These are phyloP conservation scores for Calosoma granatense DNA, from an alignment of 1,140 invertebrate species.

Conservation along the genomic window DNA sequence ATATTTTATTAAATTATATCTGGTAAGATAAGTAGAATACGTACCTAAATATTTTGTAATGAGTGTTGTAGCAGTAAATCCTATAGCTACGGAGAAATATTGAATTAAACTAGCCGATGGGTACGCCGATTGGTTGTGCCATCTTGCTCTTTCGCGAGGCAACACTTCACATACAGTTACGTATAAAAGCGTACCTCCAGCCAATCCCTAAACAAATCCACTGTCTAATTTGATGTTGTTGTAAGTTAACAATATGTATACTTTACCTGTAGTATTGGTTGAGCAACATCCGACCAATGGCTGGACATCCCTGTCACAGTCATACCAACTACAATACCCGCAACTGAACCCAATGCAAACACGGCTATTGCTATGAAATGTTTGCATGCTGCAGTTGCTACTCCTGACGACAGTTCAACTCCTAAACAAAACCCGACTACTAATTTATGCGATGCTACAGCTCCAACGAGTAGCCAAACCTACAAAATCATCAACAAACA, in stretches of 20 bases:
- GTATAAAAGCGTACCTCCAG: slow-evolving; percentile 86
- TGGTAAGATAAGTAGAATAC: not conserved
- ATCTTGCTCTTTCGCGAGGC: slow-evolving; percentile 61
- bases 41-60: slow-evolving; percentile 40
- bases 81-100: slow-evolving; percentile 42
- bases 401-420: slow-evolving; percentile 49
- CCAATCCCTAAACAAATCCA: slow-evolving; percentile 54
- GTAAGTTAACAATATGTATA: not conserved
- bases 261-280: slow-evolving; percentile 47
- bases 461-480: slow-evolving; percentile 58
- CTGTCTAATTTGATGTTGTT: not conserved
- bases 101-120: slow-evolving; percentile 48
- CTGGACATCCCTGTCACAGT: slow-evolving; percentile 39
- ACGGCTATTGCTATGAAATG: slow-evolving; percentile 49
- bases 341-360: slow-evolving; percentile 54
- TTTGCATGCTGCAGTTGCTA: slow-evolving; percentile 33
- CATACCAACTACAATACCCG: slow-evolving; percentile 55
- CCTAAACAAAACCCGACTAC: slow-evolving; percentile 71
- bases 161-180: slow-evolving; percentile 88
- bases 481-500: slow-evolving; percentile 32
- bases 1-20: not conserved
- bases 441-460: slow-evolving; percentile 64
- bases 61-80: slow-evolving; percentile 50
- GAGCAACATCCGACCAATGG: slow-evolving; percentile 35
- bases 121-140: slow-evolving; percentile 41